phyloP scores from a whole-genome alignment of 2,797 vertebrate species.

The Pseudochromis fuscus region DNA sequence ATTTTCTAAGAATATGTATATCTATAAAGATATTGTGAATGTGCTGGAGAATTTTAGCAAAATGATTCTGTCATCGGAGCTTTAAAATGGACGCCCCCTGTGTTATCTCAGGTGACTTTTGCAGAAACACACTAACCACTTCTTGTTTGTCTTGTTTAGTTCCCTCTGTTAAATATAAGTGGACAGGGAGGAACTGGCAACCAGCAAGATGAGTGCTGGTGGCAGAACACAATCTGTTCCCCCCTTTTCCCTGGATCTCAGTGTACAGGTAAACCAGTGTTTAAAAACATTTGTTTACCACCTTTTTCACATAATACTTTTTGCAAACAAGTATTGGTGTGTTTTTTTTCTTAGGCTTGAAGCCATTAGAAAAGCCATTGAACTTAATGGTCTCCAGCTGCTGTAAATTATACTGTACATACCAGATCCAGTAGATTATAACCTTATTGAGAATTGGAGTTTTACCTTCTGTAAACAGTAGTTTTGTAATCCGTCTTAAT shows the following conservation, averaged over 20 bases:
- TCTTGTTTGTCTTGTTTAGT: constrained; percentile 81
- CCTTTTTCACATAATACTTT: neutral
- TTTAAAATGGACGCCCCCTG: constrained; percentile 19
- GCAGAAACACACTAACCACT: constrained; percentile 51
- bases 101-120: neutral
- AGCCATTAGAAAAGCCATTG: too few relatives aligned
- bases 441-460: too few relatives aligned
- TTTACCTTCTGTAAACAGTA: too few relatives aligned
- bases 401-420: too few relatives aligned
- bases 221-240: constrained; percentile 96
- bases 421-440: too few relatives aligned
- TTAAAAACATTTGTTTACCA: neutral
- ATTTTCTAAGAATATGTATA: neutral
- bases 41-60: neutral
- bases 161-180: constrained; percentile 89
- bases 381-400: too few relatives aligned
- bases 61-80: neutral
- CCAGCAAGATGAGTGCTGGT: constrained; percentile 95
- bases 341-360: neutral
- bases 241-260: constrained; percentile 92
- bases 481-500: too few relatives aligned
- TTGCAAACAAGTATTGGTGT: neutral
- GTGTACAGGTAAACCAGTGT: constrained; percentile 91
- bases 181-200: constrained; percentile 87
- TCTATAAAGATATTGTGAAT: neutral